phyloP scores from a whole-genome alignment of 1,140 invertebrate genomes.

The Delia radicum region DNA sequence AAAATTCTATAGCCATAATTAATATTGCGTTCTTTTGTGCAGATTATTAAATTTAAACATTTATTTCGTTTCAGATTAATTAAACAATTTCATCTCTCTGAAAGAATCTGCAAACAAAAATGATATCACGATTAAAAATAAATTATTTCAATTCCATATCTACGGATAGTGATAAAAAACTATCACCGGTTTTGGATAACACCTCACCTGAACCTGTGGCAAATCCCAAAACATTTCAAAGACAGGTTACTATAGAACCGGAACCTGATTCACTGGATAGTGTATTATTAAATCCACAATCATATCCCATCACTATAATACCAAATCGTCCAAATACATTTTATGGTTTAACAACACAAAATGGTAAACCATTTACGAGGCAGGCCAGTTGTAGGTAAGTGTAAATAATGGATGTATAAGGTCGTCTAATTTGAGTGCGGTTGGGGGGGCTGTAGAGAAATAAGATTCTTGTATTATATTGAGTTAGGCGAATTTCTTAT shows the following conservation, averaged over 20 bases:
- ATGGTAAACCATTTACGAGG: constrained; percentile 40
- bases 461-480: too few relatives aligned
- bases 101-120: neutral
- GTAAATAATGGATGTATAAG: too few relatives aligned
- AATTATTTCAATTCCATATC: constrained; percentile 8
- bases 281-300: constrained; percentile 52
- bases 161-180: constrained; percentile 2
- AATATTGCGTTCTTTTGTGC: too few relatives aligned
- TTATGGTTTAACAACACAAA: constrained; percentile 38
- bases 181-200: constrained; percentile 31
- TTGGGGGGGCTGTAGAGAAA: too few relatives aligned
- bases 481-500: too few relatives aligned
- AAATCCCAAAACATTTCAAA: constrained; percentile 16
- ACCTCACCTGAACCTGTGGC: constrained; percentile 35
- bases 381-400: constrained; percentile 52
- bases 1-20: too few relatives aligned
- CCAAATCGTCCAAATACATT: constrained; percentile 49
- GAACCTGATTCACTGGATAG: constrained; percentile 54
- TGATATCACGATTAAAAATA: constrained; percentile 10
- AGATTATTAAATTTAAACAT: neutral
- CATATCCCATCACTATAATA: constrained; percentile 53
- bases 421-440: too few relatives aligned
- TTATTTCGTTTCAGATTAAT: neutral
- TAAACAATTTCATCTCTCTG: neutral
- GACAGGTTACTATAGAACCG: constrained; percentile 42